phyloP scores from a whole-genome alignment of 2,888 invertebrate genomes.

The Macaria notata region DNA sequence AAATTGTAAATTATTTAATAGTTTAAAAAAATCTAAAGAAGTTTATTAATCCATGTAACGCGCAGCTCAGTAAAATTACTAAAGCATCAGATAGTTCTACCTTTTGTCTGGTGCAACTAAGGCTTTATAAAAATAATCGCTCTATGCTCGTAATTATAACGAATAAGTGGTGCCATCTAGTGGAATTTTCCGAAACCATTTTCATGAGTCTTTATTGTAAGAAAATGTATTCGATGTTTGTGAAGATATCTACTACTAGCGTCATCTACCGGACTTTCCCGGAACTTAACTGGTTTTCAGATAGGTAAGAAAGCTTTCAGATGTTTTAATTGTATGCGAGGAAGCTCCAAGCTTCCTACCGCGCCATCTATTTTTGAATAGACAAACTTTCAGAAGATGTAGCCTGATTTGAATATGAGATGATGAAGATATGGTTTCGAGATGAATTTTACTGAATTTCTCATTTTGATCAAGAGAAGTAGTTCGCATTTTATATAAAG shows the following conservation, averaged over 20 bases:
- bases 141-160: no score
- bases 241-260: background rate
- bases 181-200: background rate
- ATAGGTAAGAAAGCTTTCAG: no score
- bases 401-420: conserved; percentile 6
- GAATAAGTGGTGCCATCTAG: conserved; percentile 25
- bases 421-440: background rate
- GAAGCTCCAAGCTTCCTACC: background rate
- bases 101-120: no score
- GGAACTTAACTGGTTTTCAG: background rate
- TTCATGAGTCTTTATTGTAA: background rate
- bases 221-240: no score
- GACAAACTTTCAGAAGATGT: conserved; percentile 1
- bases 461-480: background rate
- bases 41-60: no score
- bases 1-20: no score
- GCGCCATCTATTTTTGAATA: conserved; percentile 11
- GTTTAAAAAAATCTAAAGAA: no score
- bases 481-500: background rate
- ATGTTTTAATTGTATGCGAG: no score
- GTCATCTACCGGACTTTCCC: background rate
- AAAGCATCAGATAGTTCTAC: no score
- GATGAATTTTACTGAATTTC: background rate
- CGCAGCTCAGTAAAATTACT: no score
- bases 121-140: no score